phyloP scores from a whole-genome alignment of 2,797 vertebrate species.

The Sebastolobus altivelis region DNA sequence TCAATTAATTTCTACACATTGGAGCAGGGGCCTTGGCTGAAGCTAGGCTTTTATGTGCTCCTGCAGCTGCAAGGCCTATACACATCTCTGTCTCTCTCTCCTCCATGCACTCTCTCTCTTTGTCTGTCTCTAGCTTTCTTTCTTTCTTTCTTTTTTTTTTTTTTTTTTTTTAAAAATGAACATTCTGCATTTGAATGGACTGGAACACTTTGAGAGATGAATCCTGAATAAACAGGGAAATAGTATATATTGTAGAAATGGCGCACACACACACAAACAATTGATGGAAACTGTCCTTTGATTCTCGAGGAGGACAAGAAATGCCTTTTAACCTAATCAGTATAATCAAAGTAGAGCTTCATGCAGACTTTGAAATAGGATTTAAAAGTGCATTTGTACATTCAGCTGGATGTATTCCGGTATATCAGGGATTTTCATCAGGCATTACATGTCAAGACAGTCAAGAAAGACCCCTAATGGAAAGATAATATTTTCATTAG shows the following conservation, averaged over 20 bases:
- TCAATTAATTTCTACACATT: conserved; percentile 90
- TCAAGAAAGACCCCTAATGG: background rate
- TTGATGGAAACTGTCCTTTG: conserved; percentile 30
- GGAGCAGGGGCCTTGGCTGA: conserved; percentile 83
- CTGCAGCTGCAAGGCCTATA: conserved; percentile 73
- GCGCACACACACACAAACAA: conserved; percentile 14
- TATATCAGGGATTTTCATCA: background rate
- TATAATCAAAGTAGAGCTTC: conserved; percentile 1
- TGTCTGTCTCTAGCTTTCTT: conserved; percentile 30
- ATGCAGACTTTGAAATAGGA: conserved; percentile 5
- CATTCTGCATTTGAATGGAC: conserved; percentile 53
- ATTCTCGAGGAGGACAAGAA: conserved; percentile 10
- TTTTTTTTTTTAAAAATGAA: conserved; percentile 49
- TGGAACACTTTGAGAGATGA: conserved; percentile 55
- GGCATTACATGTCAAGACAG: conserved; percentile 10
- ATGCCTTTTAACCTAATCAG: conserved; percentile 28
- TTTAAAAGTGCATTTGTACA: conserved; percentile 3
- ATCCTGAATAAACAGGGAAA: conserved; percentile 56
- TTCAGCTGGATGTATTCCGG: background rate
- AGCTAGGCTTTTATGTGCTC: conserved; percentile 83
- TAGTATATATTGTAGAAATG: conserved; percentile 44
- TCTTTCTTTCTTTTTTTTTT: background rate
- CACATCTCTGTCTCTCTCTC: conserved; percentile 65
- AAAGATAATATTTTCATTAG: background rate
- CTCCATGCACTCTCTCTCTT: conserved; percentile 24